Conservation (phyloP, 2,797 vertebrate genomes). For the Pangasius larnaudii region DNA sequence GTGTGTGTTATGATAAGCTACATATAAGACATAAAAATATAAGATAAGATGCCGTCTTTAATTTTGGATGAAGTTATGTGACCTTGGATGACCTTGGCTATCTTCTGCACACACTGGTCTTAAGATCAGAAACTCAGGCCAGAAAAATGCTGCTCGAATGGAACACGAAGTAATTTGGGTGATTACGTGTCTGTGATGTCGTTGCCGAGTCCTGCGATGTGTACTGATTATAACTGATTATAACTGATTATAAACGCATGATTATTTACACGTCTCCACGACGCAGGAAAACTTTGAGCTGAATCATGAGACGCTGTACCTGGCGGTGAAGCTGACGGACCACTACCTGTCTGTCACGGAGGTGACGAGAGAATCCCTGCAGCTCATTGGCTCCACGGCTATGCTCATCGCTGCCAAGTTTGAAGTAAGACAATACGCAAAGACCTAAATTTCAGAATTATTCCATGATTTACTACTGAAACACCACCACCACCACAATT, state of each 20-base stretch:
- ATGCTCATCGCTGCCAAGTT: conserved; percentile 93
- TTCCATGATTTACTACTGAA: not conserved
- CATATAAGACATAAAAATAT: not conserved
- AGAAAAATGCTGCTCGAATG: not conserved
- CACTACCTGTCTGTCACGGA: conserved; percentile 79
- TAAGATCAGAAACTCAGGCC: not conserved
- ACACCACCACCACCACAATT: not conserved
- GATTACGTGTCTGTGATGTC: not conserved
- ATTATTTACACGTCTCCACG: not conserved
- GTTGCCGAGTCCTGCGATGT: not conserved
- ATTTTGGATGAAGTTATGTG: not conserved
- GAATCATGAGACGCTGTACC: conserved; percentile 89
- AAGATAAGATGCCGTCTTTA: not conserved
- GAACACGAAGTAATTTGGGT: not conserved
- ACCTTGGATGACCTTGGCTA: not conserved
- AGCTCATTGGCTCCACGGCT: conserved; percentile 87
- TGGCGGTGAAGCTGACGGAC: conserved; percentile 90
- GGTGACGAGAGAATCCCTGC: conserved; percentile 79
- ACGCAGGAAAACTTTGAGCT: conserved; percentile 88
- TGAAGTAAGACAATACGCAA: conserved; percentile 74
- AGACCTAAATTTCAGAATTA: not conserved
- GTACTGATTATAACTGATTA: not conserved
- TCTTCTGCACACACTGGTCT: not conserved
- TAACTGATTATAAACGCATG: not conserved
- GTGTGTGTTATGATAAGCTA: not conserved